Percentiles rank a stretch among this genome's conserved stretches.
phyloP scores from a whole-genome alignment of 2,113 vertebrate species.

The Mesocricetus auratus region DNA sequence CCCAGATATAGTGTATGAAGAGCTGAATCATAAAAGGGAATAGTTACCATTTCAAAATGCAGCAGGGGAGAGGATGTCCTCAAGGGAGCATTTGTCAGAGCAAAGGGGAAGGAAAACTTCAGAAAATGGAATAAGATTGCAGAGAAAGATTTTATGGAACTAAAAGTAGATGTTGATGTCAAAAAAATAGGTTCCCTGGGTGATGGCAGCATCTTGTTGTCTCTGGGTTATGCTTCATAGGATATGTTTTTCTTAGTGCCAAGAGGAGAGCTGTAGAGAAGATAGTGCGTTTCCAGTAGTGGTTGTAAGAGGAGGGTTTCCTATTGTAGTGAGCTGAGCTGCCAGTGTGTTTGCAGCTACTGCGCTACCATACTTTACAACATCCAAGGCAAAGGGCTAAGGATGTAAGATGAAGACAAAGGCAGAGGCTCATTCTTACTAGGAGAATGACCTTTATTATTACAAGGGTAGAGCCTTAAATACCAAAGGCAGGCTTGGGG shows the following conservation, averaged over 20 bases:
- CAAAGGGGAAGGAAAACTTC: neutral
- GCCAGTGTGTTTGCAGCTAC: no score
- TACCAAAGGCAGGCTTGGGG: no score
- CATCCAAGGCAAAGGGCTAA: no score
- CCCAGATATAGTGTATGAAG: neutral
- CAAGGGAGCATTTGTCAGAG: neutral
- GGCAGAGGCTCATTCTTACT: no score
- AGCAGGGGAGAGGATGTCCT: neutral
- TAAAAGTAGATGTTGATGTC: neutral
- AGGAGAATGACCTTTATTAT: no score
- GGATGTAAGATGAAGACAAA: no score
- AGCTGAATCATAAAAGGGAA: neutral
- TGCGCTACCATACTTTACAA: no score
- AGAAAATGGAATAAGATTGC: neutral
- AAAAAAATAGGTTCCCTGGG: slow-evolving; percentile 31
- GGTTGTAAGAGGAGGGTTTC: neutral
- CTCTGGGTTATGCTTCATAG: neutral
- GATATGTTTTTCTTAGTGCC: slow-evolving; percentile 16
- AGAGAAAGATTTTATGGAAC: slow-evolving; percentile 2
- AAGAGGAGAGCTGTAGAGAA: neutral
- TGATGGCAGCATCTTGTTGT: neutral
- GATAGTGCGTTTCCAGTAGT: slow-evolving; percentile 3
- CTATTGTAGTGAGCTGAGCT: no score
- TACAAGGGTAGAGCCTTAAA: no score
- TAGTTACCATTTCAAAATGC: neutral